phyloP scores from a whole-genome alignment of 2,797 vertebrate genomes.

The Zonotrichia albicollis region DNA sequence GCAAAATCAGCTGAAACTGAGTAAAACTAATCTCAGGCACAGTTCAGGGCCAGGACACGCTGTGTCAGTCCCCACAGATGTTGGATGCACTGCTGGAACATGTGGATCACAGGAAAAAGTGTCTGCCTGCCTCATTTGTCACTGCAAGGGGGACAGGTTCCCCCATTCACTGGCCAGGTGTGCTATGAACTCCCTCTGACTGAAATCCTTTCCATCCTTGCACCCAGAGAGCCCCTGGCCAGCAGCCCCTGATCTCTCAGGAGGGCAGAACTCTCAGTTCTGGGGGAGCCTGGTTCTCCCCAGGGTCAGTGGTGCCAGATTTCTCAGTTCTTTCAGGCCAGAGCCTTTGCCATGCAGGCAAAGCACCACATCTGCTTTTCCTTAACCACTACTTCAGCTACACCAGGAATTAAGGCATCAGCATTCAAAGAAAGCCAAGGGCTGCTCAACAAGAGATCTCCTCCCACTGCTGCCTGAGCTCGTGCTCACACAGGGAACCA shows the following conservation, averaged over 20 bases:
- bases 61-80: neutral
- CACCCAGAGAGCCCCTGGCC: fast-evolving
- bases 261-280: neutral
- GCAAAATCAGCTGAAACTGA: neutral
- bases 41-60: neutral
- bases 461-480: neutral
- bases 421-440: neutral
- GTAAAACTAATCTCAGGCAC: neutral
- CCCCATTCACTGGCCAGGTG: neutral
- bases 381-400: neutral
- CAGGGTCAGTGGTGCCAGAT: neutral
- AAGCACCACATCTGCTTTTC: neutral
- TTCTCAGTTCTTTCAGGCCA: neutral
- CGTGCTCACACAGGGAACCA: neutral
- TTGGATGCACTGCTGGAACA: neutral
- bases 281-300: neutral
- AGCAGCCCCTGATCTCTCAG: neutral
- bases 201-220: neutral
- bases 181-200: neutral
- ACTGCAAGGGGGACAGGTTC: neutral
- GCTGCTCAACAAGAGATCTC: neutral
- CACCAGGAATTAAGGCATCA: neutral
- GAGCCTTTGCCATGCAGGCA: neutral
- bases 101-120: neutral
- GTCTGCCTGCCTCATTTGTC: neutral